Evolutionary conservation across 2,888 invertebrate species (phyloP).

Genomic region (Liodrosophila aerea): DNA sequence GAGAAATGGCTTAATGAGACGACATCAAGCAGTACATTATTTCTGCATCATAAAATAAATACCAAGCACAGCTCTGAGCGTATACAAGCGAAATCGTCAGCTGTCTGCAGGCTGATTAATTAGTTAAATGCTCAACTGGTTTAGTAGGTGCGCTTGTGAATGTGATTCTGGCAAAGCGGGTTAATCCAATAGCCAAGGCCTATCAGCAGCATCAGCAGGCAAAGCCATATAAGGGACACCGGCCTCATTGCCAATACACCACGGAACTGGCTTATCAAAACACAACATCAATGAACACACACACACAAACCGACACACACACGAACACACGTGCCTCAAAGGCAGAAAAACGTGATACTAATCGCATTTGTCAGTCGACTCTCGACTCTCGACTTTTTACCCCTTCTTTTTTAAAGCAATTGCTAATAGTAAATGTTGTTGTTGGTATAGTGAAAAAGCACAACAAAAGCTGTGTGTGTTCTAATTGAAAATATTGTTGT

Average conservation of each 20-base stretch:
- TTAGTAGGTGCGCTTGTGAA: not conserved
- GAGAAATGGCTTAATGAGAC: no score
- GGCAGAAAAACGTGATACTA: constrained; percentile 49
- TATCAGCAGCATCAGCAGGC: constrained; percentile 25
- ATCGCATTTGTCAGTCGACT: constrained; percentile 62
- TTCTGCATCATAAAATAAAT: no score
- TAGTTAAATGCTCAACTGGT: constrained; percentile 15
- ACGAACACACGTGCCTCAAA: constrained; percentile 48
- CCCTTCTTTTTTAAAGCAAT: constrained; percentile 13
- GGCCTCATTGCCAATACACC: constrained; percentile 52
- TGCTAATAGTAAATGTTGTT: constrained; percentile 1
- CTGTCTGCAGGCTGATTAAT: constrained; percentile 1
- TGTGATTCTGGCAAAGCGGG: constrained; percentile 16
- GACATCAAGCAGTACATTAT: no score
- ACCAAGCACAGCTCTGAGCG: no score
- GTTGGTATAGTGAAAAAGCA: constrained; percentile 24
- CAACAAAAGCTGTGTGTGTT: constrained; percentile 10
- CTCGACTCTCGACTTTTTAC: constrained; percentile 25
- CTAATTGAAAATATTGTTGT: constrained; percentile 48
- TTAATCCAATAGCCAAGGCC: constrained; percentile 12
- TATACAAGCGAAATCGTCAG: not conserved
- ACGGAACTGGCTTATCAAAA: constrained; percentile 64
- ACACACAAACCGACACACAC: constrained; percentile 7
- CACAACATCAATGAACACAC: constrained; percentile 45
- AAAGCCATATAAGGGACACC: constrained; percentile 49